phyloP scores from a whole-genome alignment of 2,113 vertebrate genomes.

The Tenebrosternarchus preto region DNA sequence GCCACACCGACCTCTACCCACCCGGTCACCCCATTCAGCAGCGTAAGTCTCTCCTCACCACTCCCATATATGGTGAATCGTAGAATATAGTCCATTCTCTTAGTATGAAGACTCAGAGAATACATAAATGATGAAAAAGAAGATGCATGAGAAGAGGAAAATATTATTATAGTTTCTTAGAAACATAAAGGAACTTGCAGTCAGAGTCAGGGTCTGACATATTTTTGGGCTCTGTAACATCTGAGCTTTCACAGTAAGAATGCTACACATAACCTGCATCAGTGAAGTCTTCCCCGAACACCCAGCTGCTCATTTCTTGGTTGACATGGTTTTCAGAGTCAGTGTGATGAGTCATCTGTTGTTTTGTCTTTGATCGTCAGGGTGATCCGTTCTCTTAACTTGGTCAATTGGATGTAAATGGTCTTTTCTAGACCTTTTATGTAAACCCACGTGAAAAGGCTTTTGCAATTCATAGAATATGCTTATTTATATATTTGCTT shows the following conservation, averaged over 20 bases:
- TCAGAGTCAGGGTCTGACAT: background rate
- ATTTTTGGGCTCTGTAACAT: background rate
- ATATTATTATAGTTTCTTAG: background rate
- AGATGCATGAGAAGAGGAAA: background rate
- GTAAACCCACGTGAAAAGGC: background rate
- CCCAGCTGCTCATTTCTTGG: background rate
- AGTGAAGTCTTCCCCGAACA: background rate
- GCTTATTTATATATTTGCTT: no score
- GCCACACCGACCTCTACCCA: constrained; percentile 63
- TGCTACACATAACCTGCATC: background rate
- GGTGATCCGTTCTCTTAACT: background rate
- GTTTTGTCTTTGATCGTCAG: background rate
- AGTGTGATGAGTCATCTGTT: background rate
- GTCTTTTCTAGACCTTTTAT: background rate
- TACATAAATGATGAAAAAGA: background rate
- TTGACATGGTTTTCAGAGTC: background rate
- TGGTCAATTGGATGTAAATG: constrained; percentile 8
- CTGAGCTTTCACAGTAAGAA: background rate
- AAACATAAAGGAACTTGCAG: background rate
- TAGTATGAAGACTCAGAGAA: background rate
- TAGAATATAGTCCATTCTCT: background rate
- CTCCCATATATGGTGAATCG: background rate
- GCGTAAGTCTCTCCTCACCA: constrained; percentile 66
- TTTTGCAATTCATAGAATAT: no score
- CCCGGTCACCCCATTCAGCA: constrained; percentile 62